Evolutionary conservation across 2,797 vertebrate species (phyloP), one percentile per base, ranked within the genome.

Genomic region (Otolemur crassicaudatus): DNA sequence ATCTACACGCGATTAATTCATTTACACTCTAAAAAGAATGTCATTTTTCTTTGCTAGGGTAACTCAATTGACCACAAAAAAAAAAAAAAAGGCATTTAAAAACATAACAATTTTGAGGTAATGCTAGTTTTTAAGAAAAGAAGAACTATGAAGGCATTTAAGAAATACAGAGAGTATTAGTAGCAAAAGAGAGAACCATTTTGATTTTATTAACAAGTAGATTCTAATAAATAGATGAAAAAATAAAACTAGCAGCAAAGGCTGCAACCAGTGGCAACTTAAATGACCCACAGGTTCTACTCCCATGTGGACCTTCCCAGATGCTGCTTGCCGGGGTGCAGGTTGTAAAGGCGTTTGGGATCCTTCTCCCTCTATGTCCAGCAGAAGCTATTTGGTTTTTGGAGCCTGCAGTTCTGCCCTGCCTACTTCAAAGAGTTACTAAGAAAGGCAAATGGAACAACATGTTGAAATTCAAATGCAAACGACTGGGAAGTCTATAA

Each of bases 251-350:
- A 34, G 43, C 17, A 90, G 40, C 43, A 82, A 81, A n/a, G 3
- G 19, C 67, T n/a, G 16, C 0, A 23, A 10, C 7, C 16, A 23
- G 3, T n/a, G 37, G 31, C 14, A 46, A 53, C 8, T 22, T 77
- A 49, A 37, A n/a, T 7, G 12, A 49, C 3, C 12, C n/a, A 25
- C 60, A 73, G 34, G 1, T 20, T 79, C 53, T 37, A 10, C 58
- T 29, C 23, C 34, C 8, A 1, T 0, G 3, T 2, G 22, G 43
- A 14, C 46, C 19, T 84, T 76, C 61, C 77, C 9, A 73, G 73
- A 7, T 2, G 4, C 43, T 19, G 1, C 19, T 63, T 20, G 0
- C 9, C 10, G 7, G 1, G 14, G 7, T 2, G 12, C 3, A 40
- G 56, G 25, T 12, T 4, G 20, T 10, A 5, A 0, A 22, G 23